These are phyloP conservation scores for Diorhabda carinulata DNA, from an alignment of 1,140 invertebrate genomes.

Conservation along the genomic window DNA sequence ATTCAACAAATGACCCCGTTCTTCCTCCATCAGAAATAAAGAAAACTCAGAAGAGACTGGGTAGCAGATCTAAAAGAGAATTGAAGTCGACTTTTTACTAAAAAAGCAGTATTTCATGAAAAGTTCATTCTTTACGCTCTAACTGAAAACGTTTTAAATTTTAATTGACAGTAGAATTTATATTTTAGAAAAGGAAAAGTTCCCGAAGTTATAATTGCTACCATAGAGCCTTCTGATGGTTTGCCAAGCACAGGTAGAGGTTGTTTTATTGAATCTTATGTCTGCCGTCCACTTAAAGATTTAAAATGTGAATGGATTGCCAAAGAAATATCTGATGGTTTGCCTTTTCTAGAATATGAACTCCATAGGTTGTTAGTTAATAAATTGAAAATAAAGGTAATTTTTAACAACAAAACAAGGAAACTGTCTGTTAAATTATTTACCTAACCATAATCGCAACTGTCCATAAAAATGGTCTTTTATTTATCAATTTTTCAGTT, in stretches of 20 bases:
- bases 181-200: constrained; percentile 71
- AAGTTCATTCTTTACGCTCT: too few species aligned
- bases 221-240: constrained; percentile 77
- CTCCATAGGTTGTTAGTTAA: constrained; percentile 86
- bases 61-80: too few species aligned
- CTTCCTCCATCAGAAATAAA: too few species aligned
- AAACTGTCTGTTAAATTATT: too few species aligned
- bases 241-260: constrained; percentile 71
- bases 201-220: constrained; percentile 85
- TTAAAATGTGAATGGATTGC: constrained; percentile 81
- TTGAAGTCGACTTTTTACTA: too few species aligned
- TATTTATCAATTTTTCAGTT: too few species aligned
- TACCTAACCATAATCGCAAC: too few species aligned
- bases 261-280: constrained; percentile 72
- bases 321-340: constrained; percentile 86
- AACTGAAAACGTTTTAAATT: too few species aligned
- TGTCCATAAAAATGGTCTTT: too few species aligned
- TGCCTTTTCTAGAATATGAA: constrained; percentile 96
- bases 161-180: background rate
- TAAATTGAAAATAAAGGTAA: constrained; percentile 76
- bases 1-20: too few species aligned
- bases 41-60: too few species aligned
- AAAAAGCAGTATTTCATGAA: too few species aligned
- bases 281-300: constrained; percentile 76
- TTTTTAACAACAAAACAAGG: background rate